A percentile compares a stretch with the other conserved stretches of the same genome.
phyloP scores from a whole-genome alignment of 2,888 invertebrate species.

The Leptinotarsa rubiginosa region DNA sequence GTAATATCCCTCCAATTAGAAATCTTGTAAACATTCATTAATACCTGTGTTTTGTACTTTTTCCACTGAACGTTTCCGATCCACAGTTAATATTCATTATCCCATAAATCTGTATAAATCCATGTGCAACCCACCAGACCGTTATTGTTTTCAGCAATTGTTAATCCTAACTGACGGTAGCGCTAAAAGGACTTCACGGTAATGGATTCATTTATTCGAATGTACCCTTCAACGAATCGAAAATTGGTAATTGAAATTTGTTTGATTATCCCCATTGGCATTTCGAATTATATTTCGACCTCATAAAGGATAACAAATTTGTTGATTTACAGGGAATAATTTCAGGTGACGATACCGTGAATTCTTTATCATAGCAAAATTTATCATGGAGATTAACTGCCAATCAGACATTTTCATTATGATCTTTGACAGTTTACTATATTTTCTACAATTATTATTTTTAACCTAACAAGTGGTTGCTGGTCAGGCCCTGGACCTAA shows the following conservation, averaged over 20 bases:
- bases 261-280: neutral
- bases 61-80: constrained; percentile 10
- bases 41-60: constrained; percentile 12
- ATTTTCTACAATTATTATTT: no score
- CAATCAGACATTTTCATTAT: no score
- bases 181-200: constrained; percentile 15
- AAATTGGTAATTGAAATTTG: constrained; percentile 5
- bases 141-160: constrained; percentile 30
- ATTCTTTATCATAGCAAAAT: no score
- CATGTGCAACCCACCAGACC: constrained; percentile 29
- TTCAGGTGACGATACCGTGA: no score
- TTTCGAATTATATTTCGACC: neutral
- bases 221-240: neutral
- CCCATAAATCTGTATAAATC: constrained; percentile 29
- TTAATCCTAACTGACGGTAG: constrained; percentile 32
- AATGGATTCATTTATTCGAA: constrained; percentile 3
- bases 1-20: neutral
- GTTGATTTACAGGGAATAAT: neutral
- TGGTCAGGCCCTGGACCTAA: no score
- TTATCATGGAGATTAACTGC: no score
- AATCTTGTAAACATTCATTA: constrained; percentile 18
- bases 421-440: no score
- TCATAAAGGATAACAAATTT: neutral
- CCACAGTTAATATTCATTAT: constrained; percentile 7
- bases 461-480: no score